These are phyloP conservation scores for Aphodius granarius DNA, from an alignment of 2,888 invertebrate species.

Conservation along the genomic window DNA sequence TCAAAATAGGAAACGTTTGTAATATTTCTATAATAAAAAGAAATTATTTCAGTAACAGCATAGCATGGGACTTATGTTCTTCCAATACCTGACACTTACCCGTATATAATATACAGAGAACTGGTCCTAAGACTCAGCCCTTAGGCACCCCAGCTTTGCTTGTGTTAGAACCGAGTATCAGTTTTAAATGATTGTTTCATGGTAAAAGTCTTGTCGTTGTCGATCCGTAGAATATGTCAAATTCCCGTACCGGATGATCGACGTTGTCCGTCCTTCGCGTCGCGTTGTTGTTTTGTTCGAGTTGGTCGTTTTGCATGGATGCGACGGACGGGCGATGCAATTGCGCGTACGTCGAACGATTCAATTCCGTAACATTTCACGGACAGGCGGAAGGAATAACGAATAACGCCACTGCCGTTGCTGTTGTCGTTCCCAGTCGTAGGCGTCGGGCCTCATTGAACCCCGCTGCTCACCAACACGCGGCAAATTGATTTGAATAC, in stretches of 20 bases:
- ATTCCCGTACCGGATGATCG: background rate
- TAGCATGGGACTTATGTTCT: too few species aligned
- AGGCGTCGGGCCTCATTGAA: background rate
- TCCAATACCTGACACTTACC: too few species aligned
- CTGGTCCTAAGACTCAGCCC: too few species aligned
- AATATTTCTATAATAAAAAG: too few species aligned
- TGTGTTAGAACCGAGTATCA: too few species aligned
- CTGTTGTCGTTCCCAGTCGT: background rate
- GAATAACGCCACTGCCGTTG: background rate
- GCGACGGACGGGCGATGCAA: background rate
- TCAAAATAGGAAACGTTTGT: too few species aligned
- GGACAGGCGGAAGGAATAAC: background rate
- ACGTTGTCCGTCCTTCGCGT: background rate
- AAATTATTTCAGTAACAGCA: too few species aligned
- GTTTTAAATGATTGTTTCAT: too few species aligned
- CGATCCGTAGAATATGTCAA: too few species aligned
- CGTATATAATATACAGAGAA: too few species aligned
- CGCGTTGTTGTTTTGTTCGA: background rate
- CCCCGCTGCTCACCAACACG: background rate
- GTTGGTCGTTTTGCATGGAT: background rate
- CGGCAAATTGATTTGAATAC: background rate
- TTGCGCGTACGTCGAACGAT: background rate
- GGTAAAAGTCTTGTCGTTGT: too few species aligned
- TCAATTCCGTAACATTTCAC: background rate
- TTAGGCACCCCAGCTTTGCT: too few species aligned